A percentile compares a stretch with the other conserved stretches of the same genome.
Conservation (phyloP, 2,113 vertebrate species). For the Salvelinus fontinalis region DNA sequence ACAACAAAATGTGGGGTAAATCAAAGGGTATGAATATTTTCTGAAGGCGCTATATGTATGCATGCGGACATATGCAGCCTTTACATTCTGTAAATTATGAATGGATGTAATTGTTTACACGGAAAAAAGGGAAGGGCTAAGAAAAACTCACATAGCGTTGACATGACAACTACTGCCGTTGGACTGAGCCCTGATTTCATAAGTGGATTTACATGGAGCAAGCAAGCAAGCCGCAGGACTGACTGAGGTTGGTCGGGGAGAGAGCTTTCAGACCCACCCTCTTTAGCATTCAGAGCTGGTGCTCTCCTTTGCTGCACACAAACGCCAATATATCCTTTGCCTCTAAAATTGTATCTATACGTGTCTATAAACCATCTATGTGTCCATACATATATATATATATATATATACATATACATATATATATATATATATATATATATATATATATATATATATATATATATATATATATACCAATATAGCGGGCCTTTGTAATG, state of each 20-base stretch:
- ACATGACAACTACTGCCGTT: constrained; percentile 30
- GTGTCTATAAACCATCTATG: neutral
- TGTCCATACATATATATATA: neutral
- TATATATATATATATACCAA: neutral
- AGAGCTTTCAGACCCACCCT: constrained; percentile 13
- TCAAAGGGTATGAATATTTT: too few relatives aligned
- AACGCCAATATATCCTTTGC: neutral
- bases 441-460: neutral
- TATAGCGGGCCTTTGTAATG: neutral
- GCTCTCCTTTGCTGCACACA: neutral
- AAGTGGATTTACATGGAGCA: constrained; percentile 39
- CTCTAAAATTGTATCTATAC: neutral
- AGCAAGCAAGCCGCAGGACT: constrained; percentile 1
- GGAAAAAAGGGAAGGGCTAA: constrained; percentile 22
- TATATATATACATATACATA: too few relatives aligned
- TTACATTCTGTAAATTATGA: constrained; percentile 38
- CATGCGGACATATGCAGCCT: constrained; percentile 10
- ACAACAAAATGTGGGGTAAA: too few relatives aligned
- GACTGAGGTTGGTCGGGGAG: constrained; percentile 5
- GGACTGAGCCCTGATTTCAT: constrained; percentile 33
- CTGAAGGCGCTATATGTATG: neutral
- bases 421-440: too few relatives aligned
- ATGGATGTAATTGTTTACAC: constrained; percentile 21
- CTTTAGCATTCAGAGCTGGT: constrained; percentile 10
- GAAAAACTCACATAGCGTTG: constrained; percentile 29